Base-by-base conservation (phyloP, 1,140 invertebrate species). In the Drosophila pruinosa region DNA sequence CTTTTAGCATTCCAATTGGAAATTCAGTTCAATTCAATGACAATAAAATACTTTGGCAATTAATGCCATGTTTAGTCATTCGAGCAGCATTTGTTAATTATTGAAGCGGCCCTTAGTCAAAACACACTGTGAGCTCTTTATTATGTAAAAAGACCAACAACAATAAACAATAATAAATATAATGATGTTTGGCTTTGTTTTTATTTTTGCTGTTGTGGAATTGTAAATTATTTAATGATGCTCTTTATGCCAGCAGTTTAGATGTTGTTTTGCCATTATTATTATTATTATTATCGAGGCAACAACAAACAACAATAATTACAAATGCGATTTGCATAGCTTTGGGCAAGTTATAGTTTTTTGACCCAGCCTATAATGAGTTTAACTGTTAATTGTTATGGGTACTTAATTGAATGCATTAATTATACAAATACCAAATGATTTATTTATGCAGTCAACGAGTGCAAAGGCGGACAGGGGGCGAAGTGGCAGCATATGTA, bases 371-470 rank as follows among this genome's bases (percentile, higher is more conserved):
- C 19, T 24, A 74, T 86, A 80, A 80, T 81, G 77, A 71, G 76
- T 86, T 86, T 81, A 86, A 86, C 81, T 85, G 82, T 78, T 74
- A 54, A 86, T 81, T 85, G 82, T 78, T 74, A 48, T 53, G 48
- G 57, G 28, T 70, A 78, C 57, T 78, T 81, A 88, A 85, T 85
- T 86, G 78, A 88, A 88, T 88, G 64, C 78, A 85, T 74, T 81
- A 86, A 88, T 74, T 71, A 79, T 68, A 28, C 10, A 52, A 22
- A 26, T 39, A 10, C 15, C 15, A 34, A 43, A 63, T 22, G 48
- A 61, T 19, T 45, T 36, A 65, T 64, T 50, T 53, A 65, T 75
- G 34, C 12, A 31, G 17, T 19, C 2, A 4, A 2, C 4, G 3
- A 0, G 7, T 2, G 19, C 4, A 1, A 12, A 3, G 15, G 19